Evolutionary conservation across 2,797 vertebrate genomes (phyloP).

Genomic region (Pseudochromis fuscus): DNA sequence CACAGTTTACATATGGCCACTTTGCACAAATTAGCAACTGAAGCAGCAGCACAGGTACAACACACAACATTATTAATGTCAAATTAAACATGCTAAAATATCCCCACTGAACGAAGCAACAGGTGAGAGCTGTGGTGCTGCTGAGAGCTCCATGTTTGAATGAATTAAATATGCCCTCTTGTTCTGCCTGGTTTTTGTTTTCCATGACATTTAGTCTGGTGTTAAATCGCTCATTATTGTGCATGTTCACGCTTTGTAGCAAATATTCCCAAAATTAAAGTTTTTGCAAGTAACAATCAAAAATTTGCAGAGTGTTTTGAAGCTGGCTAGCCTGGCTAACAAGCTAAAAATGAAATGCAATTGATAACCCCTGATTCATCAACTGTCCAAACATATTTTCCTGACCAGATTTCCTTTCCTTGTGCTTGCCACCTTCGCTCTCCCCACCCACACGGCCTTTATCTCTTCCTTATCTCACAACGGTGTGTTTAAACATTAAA

Average conservation of each 20-base stretch:
- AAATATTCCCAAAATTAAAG: too few species aligned
- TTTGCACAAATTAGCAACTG: constrained; percentile 11
- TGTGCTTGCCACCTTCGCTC: not conserved
- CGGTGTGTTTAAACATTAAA: constrained; percentile 45
- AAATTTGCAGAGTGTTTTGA: not conserved
- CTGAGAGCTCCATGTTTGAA: not conserved
- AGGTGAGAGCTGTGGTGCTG: not conserved
- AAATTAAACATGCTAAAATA: constrained; percentile 6
- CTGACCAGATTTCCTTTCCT: constrained; percentile 12
- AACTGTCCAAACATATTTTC: constrained; percentile 1
- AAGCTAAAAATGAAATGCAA: not conserved
- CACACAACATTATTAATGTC: constrained; percentile 9
- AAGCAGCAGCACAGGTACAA: not conserved
- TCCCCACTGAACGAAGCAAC: constrained; percentile 8
- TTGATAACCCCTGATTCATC: not conserved
- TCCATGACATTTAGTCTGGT: not conserved
- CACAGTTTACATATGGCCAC: not conserved
- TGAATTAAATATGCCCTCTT: not conserved
- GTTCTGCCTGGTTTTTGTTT: not conserved
- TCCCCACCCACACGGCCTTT: constrained; percentile 22
- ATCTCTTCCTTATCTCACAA: constrained; percentile 13
- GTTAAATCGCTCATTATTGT: not conserved
- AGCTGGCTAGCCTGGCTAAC: not conserved
- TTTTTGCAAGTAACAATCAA: too few species aligned
- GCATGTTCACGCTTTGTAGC: too few species aligned